Conservation (phyloP, 2,113 vertebrate genomes). For the Gallinago media region DNA sequence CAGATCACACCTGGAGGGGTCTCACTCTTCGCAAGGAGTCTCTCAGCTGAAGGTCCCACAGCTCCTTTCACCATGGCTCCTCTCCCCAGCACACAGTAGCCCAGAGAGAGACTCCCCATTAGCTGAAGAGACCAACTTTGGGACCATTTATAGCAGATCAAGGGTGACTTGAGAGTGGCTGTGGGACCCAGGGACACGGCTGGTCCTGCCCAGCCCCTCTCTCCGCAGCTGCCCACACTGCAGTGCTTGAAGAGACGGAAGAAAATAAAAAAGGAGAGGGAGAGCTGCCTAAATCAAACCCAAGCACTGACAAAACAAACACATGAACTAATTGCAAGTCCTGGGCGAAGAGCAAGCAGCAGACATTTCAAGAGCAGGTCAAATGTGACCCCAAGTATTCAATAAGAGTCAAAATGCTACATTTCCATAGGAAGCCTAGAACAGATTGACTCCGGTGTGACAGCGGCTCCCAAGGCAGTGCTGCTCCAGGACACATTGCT, state of each 20-base stretch:
- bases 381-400: background rate
- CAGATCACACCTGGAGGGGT: background rate
- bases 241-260: background rate
- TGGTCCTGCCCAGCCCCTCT: background rate
- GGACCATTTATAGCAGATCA: background rate
- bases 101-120: background rate
- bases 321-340: background rate
- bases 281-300: constrained; percentile 39
- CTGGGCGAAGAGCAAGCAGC: background rate
- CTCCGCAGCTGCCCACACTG: background rate
- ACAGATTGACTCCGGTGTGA: background rate
- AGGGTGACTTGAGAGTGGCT: background rate
- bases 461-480: background rate
- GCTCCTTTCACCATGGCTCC: background rate
- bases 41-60: background rate
- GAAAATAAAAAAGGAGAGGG: background rate
- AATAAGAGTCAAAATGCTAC: constrained; percentile 40
- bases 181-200: background rate
- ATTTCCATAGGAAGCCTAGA: constrained; percentile 34
- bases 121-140: background rate
- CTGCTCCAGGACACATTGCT: constrained; percentile 18
- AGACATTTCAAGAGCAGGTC: background rate
- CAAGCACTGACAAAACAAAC: constrained; percentile 5
- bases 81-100: background rate
- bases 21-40: background rate